Evolutionary conservation across 2,888 invertebrate genomes (phyloP), one percentile per base, ranked within the genome.

Genomic region (Acrocyrtus sp.): DNA sequence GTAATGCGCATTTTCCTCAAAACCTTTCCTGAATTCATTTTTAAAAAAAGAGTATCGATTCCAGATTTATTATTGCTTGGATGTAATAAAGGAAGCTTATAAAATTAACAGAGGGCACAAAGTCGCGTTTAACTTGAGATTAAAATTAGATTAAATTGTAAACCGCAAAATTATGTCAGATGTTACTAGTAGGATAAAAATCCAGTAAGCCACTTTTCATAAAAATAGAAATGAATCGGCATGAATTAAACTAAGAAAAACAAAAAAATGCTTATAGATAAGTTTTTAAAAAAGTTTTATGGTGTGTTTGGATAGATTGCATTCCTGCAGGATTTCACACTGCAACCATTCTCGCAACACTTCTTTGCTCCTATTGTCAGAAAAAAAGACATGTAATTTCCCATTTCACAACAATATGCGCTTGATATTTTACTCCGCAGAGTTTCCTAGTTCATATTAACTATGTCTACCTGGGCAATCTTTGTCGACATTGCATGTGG

Each of bases 331-430:
- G 66, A 57, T 1, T 45, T 43, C 4, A 62, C 56, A 15, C 45
- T 60, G 50, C 80, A 78, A 12, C 80, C 78, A 65, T 80, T 77
- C 45, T 67, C 54, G 56, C 80, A 80, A 19, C 80, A 80, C 61
- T 79, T 80, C 57, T 80, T 80, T 0, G 80, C 78, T 10, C 61
- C 75, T 75, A 22, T n/a, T 58, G 34, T 62, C 34, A 57, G 34
- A 27, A 66, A 54, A 41, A 17, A 21, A 56, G 10, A 6, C 41
- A 57, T 22, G 56, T 1, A 41, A 22, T 17, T 17, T 17, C 17
- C 15, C n/a, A 27, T 4, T 27, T 27, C 6, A 51, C 17, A 26
- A 26, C 5, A 3, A 4, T 6, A 10, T 39, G 12, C 39, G 39
- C 39, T 39, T 10, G 8, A 39, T 39, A 10, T 10, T 12, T 6